Conservation (phyloP, 2,888 invertebrate species). For the Gandaritis pyraliata region DNA sequence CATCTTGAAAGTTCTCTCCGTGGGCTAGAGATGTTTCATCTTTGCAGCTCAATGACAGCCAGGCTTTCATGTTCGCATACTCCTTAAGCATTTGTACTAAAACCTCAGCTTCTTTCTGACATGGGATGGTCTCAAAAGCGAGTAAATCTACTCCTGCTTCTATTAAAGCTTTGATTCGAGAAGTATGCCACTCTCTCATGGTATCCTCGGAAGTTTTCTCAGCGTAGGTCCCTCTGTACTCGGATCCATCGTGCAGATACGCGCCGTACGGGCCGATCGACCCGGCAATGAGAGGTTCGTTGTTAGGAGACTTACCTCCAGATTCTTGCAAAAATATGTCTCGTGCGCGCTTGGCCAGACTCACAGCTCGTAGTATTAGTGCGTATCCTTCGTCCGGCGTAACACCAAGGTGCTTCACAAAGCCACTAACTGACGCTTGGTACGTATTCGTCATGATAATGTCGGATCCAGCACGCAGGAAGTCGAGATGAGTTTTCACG, state of each 20-base stretch:
- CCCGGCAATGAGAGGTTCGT: constrained; percentile 88
- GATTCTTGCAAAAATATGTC: constrained; percentile 83
- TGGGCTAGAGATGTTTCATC: constrained; percentile 85
- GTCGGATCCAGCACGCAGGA: constrained; percentile 93
- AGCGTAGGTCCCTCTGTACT: constrained; percentile 93
- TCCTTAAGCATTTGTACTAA: constrained; percentile 90
- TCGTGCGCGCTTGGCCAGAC: constrained; percentile 88
- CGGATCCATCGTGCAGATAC: constrained; percentile 93
- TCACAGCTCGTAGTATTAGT: constrained; percentile 89
- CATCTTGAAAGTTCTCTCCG: constrained; percentile 90
- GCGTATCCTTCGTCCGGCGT: constrained; percentile 86
- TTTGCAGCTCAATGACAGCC: constrained; percentile 94
- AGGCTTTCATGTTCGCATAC: constrained; percentile 91
- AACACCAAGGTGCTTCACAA: constrained; percentile 88
- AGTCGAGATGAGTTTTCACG: constrained; percentile 90
- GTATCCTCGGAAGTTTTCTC: constrained; percentile 84
- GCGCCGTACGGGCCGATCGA: constrained; percentile 97
- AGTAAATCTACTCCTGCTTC: constrained; percentile 93
- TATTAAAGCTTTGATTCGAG: constrained; percentile 90
- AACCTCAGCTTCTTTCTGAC: constrained; percentile 91
- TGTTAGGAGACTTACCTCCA: constrained; percentile 43
- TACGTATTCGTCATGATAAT: constrained; percentile 95
- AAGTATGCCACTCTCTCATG: constrained; percentile 92
- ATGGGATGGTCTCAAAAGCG: constrained; percentile 96
- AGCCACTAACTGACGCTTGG: constrained; percentile 92